phyloP scores from a whole-genome alignment of 2,113 vertebrate genomes.

The Gavialis gangeticus region DNA sequence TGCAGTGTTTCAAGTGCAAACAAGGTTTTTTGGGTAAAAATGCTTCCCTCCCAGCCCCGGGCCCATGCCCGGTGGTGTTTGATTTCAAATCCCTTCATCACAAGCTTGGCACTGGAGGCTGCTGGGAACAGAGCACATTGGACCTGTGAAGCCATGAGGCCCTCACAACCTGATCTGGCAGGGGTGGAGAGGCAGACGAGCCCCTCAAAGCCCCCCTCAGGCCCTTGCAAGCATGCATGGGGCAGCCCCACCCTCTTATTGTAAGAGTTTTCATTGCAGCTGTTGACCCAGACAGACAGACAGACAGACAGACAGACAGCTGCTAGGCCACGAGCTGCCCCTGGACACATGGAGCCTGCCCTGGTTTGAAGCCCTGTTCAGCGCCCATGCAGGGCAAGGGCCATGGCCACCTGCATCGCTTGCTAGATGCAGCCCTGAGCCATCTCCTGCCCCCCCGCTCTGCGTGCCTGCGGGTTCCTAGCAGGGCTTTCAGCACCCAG shows the following conservation, averaged over 20 bases:
- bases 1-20: too few species aligned
- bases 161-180: neutral
- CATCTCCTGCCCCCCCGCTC: neutral
- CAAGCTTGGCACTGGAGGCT: neutral
- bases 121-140: neutral
- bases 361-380: neutral
- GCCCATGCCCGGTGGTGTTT: too few species aligned
- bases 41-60: too few species aligned
- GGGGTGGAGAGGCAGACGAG: neutral
- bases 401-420: too few species aligned
- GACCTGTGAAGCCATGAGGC: neutral
- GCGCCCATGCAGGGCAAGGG: neutral
- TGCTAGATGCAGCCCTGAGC: too few species aligned
- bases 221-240: neutral
- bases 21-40: too few species aligned
- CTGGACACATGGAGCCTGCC: accelerated
- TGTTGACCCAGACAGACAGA: neutral
- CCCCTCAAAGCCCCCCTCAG: neutral
- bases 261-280: neutral
- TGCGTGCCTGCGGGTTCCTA: neutral
- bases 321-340: neutral
- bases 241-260: neutral
- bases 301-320: neutral
- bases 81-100: neutral
- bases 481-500: neutral